Evolutionary conservation across 2,888 invertebrate genomes (phyloP).

Genomic region (Tuta absoluta): DNA sequence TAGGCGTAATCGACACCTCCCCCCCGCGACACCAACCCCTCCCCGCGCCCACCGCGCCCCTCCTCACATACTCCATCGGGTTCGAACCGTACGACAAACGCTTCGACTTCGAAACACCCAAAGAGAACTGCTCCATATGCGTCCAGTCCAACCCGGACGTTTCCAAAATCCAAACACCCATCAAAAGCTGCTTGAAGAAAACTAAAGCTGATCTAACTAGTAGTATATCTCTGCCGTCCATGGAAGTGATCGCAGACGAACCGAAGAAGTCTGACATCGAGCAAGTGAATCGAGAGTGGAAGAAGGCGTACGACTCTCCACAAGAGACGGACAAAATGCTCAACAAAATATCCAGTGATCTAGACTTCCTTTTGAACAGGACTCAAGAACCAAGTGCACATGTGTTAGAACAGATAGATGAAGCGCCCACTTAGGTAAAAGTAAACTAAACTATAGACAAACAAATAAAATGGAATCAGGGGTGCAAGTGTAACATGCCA

Average conservation of each 20-base stretch:
- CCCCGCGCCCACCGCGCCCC: constrained; percentile 44
- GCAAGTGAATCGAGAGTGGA: constrained; percentile 67
- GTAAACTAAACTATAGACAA: background rate
- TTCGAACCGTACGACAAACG: constrained; percentile 63
- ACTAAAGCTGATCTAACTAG: constrained; percentile 54
- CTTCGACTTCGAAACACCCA: constrained; percentile 60
- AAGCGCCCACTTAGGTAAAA: constrained; percentile 64
- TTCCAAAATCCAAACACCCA: constrained; percentile 63
- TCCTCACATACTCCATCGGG: constrained; percentile 62
- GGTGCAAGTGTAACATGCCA: constrained; percentile 62
- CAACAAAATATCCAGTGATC: constrained; percentile 90
- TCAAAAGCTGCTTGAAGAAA: constrained; percentile 75
- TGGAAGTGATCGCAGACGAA: constrained; percentile 55
- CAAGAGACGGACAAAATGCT: constrained; percentile 84
- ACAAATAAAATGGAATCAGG: constrained; percentile 62
- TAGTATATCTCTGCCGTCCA: constrained; percentile 67
- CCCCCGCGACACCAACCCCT: constrained; percentile 42
- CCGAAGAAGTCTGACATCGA: constrained; percentile 61
- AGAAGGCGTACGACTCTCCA: constrained; percentile 62
- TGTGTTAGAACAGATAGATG: constrained; percentile 61
- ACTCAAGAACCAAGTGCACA: constrained; percentile 63
- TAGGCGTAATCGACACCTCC: constrained; percentile 64
- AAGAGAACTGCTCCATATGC: constrained; percentile 68
- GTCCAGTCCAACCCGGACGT: constrained; percentile 69
- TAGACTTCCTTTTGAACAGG: constrained; percentile 90